phyloP scores from a whole-genome alignment of 2,888 invertebrate genomes.

The Actias luna region DNA sequence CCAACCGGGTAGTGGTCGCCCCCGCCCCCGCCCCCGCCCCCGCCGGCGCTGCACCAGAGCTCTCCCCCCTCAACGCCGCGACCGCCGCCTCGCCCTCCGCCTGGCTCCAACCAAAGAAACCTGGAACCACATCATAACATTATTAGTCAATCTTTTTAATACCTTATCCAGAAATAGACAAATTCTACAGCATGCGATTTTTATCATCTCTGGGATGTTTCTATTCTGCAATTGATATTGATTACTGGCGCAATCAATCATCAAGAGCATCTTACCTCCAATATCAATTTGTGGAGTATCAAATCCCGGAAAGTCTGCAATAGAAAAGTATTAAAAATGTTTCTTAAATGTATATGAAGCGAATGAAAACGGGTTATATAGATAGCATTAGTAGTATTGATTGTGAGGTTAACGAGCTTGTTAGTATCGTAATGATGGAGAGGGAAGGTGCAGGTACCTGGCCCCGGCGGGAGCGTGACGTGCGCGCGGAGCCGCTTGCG shows the following conservation, averaged over 20 bases:
- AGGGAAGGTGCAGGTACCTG: conserved; percentile 3
- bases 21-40: conserved; percentile 19
- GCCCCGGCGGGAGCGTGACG: conserved; percentile 17
- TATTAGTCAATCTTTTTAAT: not conserved
- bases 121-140: conserved; percentile 25
- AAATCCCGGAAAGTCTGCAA: conserved; percentile 50
- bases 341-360: not conserved
- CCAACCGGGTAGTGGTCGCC: conserved; percentile 20
- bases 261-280: conserved; percentile 31
- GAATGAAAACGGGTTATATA: no score
- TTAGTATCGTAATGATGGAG: not conserved
- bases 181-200: not conserved
- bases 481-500: conserved; percentile 25
- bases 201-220: no score
- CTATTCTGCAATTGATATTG: not conserved
- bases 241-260: not conserved
- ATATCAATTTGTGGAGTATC: conserved; percentile 32
- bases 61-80: conserved; percentile 20
- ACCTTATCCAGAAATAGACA: not conserved
- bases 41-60: conserved; percentile 25
- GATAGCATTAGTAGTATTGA: not conserved
- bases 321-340: not conserved
- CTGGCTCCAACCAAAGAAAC: conserved; percentile 45
- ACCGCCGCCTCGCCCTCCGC: conserved; percentile 27
- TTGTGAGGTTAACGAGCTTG: not conserved